phyloP scores from a whole-genome alignment of 2,113 vertebrate species.

The Rynchops niger region DNA sequence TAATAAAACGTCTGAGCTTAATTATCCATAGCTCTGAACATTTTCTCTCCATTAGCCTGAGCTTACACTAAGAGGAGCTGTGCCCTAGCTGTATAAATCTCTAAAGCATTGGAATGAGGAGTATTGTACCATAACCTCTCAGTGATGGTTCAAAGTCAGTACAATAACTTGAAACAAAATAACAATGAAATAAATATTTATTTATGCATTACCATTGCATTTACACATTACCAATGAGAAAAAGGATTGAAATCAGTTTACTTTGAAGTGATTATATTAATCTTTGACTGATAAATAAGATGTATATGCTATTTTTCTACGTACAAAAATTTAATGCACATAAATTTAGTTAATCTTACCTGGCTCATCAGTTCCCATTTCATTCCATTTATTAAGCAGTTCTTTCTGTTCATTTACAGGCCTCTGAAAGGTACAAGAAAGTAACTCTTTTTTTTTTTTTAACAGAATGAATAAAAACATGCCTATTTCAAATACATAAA shows the following conservation, averaged over 20 bases:
- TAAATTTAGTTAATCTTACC: conserved; percentile 71
- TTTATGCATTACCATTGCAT: neutral
- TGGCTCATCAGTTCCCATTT: conserved; percentile 98
- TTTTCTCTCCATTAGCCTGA: neutral
- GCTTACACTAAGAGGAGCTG: neutral
- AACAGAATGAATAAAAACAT: neutral
- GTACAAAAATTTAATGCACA: neutral
- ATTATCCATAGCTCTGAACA: neutral
- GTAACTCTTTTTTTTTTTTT: conserved; percentile 9
- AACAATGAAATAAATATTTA: neutral
- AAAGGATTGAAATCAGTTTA: neutral
- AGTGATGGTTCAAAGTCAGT: neutral
- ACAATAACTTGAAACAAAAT: neutral
- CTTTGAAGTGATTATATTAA: neutral
- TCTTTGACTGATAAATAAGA: neutral
- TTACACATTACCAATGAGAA: neutral
- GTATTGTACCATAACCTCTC: neutral
- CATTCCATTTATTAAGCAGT: conserved; percentile 95
- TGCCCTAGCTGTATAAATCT: neutral
- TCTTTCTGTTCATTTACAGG: conserved; percentile 90
- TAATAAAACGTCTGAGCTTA: neutral
- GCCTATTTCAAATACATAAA: neutral
- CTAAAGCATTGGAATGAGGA: neutral
- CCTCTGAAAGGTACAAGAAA: conserved; percentile 77
- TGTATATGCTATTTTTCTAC: neutral